These are phyloP conservation scores for Pelochelys cantorii DNA, from an alignment of 2,797 vertebrate genomes.

Conservation along the genomic window DNA sequence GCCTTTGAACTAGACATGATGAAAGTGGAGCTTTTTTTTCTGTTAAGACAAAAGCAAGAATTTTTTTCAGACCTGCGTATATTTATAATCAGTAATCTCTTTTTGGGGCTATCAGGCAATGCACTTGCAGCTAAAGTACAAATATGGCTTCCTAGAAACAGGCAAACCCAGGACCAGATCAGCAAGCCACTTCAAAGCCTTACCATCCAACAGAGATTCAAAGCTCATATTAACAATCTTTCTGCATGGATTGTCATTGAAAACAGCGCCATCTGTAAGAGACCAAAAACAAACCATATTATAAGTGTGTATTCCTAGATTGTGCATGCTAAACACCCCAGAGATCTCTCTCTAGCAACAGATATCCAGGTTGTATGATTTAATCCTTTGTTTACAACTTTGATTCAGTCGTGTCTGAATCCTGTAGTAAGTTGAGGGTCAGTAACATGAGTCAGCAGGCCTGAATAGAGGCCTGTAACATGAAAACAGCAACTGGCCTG, in stretches of 20 bases:
- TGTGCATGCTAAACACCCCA: not conserved
- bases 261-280: constrained; percentile 72
- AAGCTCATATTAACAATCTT: constrained; percentile 76
- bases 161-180: not conserved
- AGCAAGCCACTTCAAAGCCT: constrained; percentile 56
- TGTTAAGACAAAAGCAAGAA: constrained; percentile 54
- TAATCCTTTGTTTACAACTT: not conserved
- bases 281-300: not conserved
- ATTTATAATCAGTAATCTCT: not conserved
- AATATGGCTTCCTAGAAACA: not conserved
- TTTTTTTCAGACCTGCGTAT: not conserved
- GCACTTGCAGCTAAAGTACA: not conserved
- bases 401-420: too few relatives aligned
- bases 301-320: not conserved
- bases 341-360: not conserved
- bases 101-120: not conserved
- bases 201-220: constrained; percentile 82
- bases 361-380: not conserved
- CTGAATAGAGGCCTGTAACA: too few relatives aligned
- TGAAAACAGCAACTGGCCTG: too few relatives aligned
- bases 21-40: constrained; percentile 81
- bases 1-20: constrained; percentile 80
- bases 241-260: constrained; percentile 66
- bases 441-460: too few relatives aligned
- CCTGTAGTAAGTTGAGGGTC: too few relatives aligned